Percentiles rank a stretch among this genome's conserved stretches.
Evolutionary conservation across 2,797 vertebrate species (phyloP).

Genomic region (Discoglossus pictus): DNA sequence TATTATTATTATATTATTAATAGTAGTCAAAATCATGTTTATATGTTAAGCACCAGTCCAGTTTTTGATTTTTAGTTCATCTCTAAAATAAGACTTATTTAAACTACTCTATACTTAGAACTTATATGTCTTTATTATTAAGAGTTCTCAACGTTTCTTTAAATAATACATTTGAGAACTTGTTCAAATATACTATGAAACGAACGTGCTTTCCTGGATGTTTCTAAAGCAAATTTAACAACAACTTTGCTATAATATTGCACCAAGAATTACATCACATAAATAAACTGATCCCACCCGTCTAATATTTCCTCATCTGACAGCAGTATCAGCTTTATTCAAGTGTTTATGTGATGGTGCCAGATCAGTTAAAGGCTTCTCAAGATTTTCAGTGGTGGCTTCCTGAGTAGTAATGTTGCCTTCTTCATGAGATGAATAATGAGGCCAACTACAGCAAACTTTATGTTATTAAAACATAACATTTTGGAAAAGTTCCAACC

Average conservation of each 20-base stretch:
- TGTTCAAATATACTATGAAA: no score
- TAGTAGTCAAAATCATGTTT: no score
- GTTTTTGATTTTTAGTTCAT: no score
- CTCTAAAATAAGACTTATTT: no score
- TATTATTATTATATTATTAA: no score
- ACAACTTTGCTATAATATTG: conserved; percentile 4
- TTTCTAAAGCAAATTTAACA: not conserved
- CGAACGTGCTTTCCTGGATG: not conserved
- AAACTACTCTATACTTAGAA: no score
- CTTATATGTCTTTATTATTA: no score
- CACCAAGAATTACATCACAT: conserved; percentile 9
- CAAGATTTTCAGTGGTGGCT: conserved; percentile 20
- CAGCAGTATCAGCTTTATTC: conserved; percentile 10
- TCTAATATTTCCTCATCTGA: conserved; percentile 18
- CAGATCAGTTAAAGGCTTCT: conserved; percentile 44
- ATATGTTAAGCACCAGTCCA: no score
- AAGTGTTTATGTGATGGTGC: conserved; percentile 33
- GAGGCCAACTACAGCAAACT: conserved; percentile 33
- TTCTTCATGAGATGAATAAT: conserved; percentile 29
- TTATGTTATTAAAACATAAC: conserved; percentile 26
- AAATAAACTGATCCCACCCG: conserved; percentile 11
- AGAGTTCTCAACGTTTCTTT: no score
- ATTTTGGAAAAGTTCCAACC: conserved; percentile 17
- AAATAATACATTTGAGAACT: no score
- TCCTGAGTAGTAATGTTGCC: conserved; percentile 29